These are phyloP conservation scores for Panagrolaimus sp. DNA, from an alignment of 1,140 invertebrate species.

Conservation along the genomic window DNA sequence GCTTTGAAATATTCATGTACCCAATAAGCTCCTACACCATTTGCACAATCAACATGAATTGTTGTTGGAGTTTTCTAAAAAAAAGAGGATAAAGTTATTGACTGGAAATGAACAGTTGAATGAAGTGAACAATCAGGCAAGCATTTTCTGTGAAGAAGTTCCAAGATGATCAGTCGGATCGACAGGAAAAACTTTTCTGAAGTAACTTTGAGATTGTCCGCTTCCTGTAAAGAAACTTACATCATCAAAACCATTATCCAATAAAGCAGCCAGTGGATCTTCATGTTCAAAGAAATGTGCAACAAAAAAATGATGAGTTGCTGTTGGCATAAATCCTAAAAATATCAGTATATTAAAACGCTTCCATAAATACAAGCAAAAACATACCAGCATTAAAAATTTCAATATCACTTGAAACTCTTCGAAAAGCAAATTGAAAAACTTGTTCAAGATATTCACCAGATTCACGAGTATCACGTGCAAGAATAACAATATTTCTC, in stretches of 20 bases:
- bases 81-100: no score
- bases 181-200: no score
- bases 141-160: no score
- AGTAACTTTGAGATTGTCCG: no score
- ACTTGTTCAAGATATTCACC: neutral
- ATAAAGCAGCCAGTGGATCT: conserved; percentile 23
- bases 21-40: conserved; percentile 51
- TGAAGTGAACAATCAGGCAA: neutral
- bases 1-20: conserved; percentile 30
- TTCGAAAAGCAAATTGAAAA: neutral
- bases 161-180: no score
- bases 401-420: neutral
- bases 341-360: neutral
- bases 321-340: neutral
- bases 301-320: neutral
- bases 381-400: neutral
- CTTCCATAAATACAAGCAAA: conserved; percentile 16
- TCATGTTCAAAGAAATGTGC: conserved; percentile 12
- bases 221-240: no score
- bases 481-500: neutral
- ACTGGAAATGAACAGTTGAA: no score
- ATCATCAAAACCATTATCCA: conserved; percentile 17
- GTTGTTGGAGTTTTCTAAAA: conserved; percentile 22
- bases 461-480: conserved; percentile 27
- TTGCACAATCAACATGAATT: conserved; percentile 52